Base-by-base conservation (phyloP, 2,888 invertebrate genomes). In the Synergus itoensis region DNA sequence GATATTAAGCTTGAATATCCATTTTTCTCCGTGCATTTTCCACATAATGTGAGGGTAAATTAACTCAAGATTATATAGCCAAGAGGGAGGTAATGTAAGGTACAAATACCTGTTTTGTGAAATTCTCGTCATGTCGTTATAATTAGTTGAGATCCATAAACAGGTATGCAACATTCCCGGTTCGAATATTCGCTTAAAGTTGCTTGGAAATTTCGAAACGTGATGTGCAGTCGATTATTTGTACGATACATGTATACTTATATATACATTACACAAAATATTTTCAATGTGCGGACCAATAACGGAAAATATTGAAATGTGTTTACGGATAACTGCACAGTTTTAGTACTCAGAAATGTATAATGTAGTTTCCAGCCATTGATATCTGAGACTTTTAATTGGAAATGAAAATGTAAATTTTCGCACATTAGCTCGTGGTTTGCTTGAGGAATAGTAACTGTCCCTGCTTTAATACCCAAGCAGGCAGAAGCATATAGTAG, bases 21-120 rank as follows among this genome's bases (percentile, higher is more conserved):
- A n/a, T n/a, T n/a, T n/a, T n/a, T n/a, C n/a, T n/a, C n/a, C n/a
- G n/a, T n/a, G n/a, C n/a, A 40, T 11, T 53, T 73, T 36, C 8
- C n/a, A 36, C 9, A n/a, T 53, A 53, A 16, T 73, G 4, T 73
- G 14, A 18, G 53, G 5, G 53, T 11, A 73, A 53, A 53, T 48
- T 36, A 53, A 36, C 53, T 28, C 36, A 40, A 53, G 11, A 21
- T 62, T 12, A 28, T 28, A 28, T 28, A 28, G 28, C 16, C 28
- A 9, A 53, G 18, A 18, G 18, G n/a, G 11, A 73, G 53, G n/a
- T 48, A n/a, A 73, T 53, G 28, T 14, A 21, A 36, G 11, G n/a
- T 40, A 64, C 40, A 53, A 53, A 53, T 73, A 36, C 53, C 73
- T 36, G 36, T 73, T 73, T 53, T 53, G 73, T 53, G 28, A 73